Conservation (phyloP, 2,888 invertebrate genomes). For the Macrophya annulata region DNA sequence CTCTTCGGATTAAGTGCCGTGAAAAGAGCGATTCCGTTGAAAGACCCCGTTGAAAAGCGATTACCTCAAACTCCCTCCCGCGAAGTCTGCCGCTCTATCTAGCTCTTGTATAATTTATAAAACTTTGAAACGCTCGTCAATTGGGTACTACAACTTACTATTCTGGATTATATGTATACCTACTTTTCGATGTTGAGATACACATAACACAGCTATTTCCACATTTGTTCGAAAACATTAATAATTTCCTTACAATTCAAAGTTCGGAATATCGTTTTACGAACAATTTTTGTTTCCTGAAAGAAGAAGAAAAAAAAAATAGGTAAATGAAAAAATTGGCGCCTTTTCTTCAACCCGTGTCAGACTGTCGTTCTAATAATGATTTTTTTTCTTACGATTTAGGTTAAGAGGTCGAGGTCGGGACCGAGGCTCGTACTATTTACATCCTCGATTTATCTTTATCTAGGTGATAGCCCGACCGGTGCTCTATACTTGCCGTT, state of each 20-base stretch:
- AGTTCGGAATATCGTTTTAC: too few species aligned
- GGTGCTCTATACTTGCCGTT: not conserved
- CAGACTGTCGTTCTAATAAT: not conserved
- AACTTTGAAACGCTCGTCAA: slow-evolving; percentile 31
- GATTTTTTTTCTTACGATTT: slow-evolving; percentile 14
- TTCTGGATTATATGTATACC: not conserved
- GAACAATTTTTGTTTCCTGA: too few species aligned
- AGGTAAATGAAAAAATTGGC: too few species aligned
- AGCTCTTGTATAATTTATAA: slow-evolving; percentile 25
- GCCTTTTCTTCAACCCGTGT: not conserved
- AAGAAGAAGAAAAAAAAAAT: too few species aligned
- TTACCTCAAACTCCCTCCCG: slow-evolving; percentile 37
- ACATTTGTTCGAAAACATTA: not conserved
- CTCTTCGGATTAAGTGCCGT: slow-evolving; percentile 52
- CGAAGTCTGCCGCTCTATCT: slow-evolving; percentile 22
- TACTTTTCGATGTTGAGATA: not conserved
- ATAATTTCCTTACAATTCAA: not conserved
- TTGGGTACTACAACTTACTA: not conserved
- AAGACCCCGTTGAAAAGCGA: slow-evolving; percentile 54
- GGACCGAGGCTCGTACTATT: slow-evolving; percentile 26
- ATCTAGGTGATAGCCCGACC: slow-evolving; percentile 14
- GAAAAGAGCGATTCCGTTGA: slow-evolving; percentile 55
- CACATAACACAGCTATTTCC: not conserved
- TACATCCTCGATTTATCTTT: slow-evolving; percentile 46
- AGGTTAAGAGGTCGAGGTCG: slow-evolving; percentile 47